Evolutionary conservation across 2,888 invertebrate species (phyloP).

Genomic region (Beris morrisii): DNA sequence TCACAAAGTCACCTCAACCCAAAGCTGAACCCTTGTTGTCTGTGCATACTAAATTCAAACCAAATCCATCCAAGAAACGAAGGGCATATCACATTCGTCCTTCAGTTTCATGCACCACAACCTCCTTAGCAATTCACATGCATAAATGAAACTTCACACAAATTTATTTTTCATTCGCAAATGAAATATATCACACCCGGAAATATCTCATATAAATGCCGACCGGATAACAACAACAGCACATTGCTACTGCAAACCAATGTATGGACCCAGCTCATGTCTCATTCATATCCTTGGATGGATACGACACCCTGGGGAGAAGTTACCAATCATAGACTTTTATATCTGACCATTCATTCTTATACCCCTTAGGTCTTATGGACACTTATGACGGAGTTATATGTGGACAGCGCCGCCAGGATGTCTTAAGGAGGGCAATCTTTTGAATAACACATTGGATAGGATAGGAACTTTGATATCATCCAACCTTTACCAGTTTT

Average conservation of each 20-base stretch:
- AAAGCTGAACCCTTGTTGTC: too few species aligned
- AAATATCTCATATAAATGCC: neutral
- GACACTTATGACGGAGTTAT: constrained; percentile 6
- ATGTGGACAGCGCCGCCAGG: neutral
- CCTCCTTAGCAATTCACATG: neutral
- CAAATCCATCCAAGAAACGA: too few species aligned
- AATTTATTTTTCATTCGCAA: constrained; percentile 11
- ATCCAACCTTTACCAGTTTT: too few species aligned
- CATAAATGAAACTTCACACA: constrained; percentile 7
- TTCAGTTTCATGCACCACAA: neutral
- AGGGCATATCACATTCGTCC: too few species aligned
- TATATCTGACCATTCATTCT: constrained; percentile 28
- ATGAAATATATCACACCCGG: constrained; percentile 27
- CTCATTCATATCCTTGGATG: constrained; percentile 34
- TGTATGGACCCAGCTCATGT: constrained; percentile 18
- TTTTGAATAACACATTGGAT: constrained; percentile 18
- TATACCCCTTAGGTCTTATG: neutral
- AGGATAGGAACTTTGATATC: too few species aligned
- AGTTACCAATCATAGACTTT: constrained; percentile 41
- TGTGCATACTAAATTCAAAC: too few species aligned
- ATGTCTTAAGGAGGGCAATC: constrained; percentile 1
- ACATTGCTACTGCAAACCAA: too few species aligned
- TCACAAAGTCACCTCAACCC: too few species aligned
- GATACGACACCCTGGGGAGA: constrained; percentile 40
- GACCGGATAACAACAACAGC: neutral